Conservation (phyloP, 2,113 vertebrate species). For the Gallinago undulata region DNA sequence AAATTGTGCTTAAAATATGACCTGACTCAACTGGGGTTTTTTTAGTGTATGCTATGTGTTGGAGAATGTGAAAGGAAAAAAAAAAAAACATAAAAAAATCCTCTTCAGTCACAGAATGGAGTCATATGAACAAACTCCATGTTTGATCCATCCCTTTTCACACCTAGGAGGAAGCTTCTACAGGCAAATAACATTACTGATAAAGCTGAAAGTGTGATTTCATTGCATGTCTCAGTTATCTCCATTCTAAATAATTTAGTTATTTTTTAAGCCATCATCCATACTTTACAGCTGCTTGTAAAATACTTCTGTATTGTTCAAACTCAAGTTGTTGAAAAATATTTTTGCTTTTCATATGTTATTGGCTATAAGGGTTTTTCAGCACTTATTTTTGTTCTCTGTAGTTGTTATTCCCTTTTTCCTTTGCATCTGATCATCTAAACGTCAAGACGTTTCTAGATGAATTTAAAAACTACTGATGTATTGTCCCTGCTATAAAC, state of each 20-base stretch:
- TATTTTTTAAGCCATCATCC: background rate
- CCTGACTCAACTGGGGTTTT: background rate
- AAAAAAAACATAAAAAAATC: background rate
- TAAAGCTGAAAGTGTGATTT: background rate
- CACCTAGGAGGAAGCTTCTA: background rate
- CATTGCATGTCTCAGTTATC: background rate
- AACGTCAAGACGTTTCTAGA: background rate
- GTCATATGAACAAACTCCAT: background rate
- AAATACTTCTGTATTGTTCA: background rate
- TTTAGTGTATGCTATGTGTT: background rate
- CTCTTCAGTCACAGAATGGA: background rate
- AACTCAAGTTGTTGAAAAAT: background rate
- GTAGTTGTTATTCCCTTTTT: background rate
- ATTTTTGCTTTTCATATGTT: background rate
- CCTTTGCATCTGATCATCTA: background rate
- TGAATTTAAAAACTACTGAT: background rate
- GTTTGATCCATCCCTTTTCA: background rate
- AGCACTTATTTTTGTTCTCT: background rate
- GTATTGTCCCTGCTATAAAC: background rate
- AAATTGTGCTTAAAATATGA: background rate
- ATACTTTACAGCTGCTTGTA: background rate
- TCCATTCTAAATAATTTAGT: background rate
- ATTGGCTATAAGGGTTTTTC: background rate
- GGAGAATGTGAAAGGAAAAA: background rate
- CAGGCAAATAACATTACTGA: background rate